phyloP scores from a whole-genome alignment of 2,888 invertebrate species.

The Aspidiotus rigidus region DNA sequence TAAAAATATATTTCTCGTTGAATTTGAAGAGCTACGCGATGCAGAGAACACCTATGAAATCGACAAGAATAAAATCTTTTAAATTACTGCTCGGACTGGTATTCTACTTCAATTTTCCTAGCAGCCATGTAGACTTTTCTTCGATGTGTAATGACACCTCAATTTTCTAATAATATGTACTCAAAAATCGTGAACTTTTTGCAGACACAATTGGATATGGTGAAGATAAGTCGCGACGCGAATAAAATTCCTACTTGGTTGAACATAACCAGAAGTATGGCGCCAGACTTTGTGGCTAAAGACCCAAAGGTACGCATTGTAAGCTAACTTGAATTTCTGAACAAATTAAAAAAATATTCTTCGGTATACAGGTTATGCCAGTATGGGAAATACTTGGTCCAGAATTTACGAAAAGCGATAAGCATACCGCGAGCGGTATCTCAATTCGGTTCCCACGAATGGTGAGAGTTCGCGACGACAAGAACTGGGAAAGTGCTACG shows the following conservation, averaged over 20 bases:
- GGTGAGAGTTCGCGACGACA: conserved; percentile 70
- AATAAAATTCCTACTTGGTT: conserved; percentile 69
- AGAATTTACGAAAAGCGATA: conserved; percentile 46
- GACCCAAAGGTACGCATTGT: conserved; percentile 57
- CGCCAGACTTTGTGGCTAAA: conserved; percentile 79
- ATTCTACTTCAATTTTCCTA: too few relatives aligned
- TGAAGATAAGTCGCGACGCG: conserved; percentile 68
- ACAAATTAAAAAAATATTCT: background rate
- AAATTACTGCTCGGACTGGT: too few relatives aligned
- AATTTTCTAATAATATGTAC: too few relatives aligned
- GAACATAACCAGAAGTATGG: conserved; percentile 67
- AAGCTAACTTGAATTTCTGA: background rate
- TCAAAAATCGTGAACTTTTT: background rate
- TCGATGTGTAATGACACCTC: too few relatives aligned
- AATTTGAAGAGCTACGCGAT: too few relatives aligned
- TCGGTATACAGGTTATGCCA: conserved; percentile 45
- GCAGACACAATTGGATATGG: conserved; percentile 57
- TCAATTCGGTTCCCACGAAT: conserved; percentile 90
- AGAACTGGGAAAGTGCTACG: conserved; percentile 75
- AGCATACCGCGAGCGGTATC: conserved; percentile 87
- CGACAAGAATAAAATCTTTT: too few relatives aligned
- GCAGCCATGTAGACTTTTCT: too few relatives aligned
- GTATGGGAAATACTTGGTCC: conserved; percentile 90
- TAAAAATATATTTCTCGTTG: too few relatives aligned
- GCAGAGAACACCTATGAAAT: too few relatives aligned